Evolutionary conservation across 2,797 vertebrate genomes (phyloP).

Genomic region (Galagoides demidoff): DNA sequence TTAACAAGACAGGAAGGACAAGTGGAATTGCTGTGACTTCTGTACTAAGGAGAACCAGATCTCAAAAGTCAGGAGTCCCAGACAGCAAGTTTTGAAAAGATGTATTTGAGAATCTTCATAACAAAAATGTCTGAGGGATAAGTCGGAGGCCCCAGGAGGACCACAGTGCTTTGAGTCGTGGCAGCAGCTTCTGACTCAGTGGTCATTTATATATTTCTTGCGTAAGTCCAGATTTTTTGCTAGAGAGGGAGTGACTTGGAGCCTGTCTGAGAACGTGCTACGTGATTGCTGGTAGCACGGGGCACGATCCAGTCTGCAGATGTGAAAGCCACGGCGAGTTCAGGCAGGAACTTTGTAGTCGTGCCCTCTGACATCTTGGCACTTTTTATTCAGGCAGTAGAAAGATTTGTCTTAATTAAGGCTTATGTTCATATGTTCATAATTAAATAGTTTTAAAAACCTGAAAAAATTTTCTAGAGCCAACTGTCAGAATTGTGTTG

Average conservation of each 20-base stretch:
- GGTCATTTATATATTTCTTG: background rate
- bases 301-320: background rate
- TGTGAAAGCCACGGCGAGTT: background rate
- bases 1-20: background rate
- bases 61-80: background rate
- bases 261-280: background rate
- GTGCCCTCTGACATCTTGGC: conserved; percentile 21
- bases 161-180: background rate
- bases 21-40: background rate
- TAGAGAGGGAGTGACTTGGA: background rate
- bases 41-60: background rate
- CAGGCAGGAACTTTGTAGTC: background rate
- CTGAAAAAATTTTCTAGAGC: conserved; percentile 42
- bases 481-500: conserved; percentile 43
- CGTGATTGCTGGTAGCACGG: background rate
- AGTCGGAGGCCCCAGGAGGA: background rate
- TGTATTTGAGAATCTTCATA: background rate
- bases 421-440: conserved; percentile 55
- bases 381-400: conserved; percentile 21
- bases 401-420: conserved; percentile 68
- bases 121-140: background rate
- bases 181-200: background rate
- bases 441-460: conserved; percentile 65
- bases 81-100: background rate
- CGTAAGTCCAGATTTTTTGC: background rate